These are phyloP conservation scores for Seira ritae DNA, from an alignment of 2,888 invertebrate genomes.

Conservation along the genomic window DNA sequence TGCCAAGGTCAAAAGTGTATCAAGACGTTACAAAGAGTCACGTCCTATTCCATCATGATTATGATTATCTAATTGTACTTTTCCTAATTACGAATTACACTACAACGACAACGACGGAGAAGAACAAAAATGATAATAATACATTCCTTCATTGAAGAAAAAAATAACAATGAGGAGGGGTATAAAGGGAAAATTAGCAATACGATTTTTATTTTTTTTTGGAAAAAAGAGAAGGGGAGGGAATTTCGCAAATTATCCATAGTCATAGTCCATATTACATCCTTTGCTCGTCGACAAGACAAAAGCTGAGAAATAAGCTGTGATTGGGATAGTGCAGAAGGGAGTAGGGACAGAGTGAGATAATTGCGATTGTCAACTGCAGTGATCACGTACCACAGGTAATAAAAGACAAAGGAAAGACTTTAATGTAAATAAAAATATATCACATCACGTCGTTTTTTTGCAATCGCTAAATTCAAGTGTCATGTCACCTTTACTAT, in stretches of 20 bases:
- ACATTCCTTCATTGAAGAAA: no score
- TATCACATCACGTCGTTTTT: no score
- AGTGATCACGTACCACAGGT: background rate
- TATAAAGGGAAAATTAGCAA: background rate
- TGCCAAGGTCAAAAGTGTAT: background rate
- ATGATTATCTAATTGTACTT: background rate
- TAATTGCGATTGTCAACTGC: background rate
- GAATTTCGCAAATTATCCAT: background rate
- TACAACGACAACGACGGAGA: background rate
- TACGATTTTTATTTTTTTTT: background rate
- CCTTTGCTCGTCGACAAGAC: background rate
- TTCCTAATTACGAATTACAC: background rate
- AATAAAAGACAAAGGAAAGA: background rate
- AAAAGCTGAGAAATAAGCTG: background rate
- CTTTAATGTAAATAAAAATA: background rate
- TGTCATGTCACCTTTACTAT: no score
- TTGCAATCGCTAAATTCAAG: no score
- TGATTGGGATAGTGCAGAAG: no score
- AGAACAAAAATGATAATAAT: no score
- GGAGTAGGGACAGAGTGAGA: background rate
- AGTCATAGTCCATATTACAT: background rate
- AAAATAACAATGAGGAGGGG: background rate
- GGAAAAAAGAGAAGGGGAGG: background rate
- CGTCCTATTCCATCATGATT: background rate
- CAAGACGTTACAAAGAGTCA: background rate